Percentiles rank a stretch among this genome's conserved stretches.
Conservation (phyloP, 2,113 vertebrate genomes). For the Entomyzon cyanotis region DNA sequence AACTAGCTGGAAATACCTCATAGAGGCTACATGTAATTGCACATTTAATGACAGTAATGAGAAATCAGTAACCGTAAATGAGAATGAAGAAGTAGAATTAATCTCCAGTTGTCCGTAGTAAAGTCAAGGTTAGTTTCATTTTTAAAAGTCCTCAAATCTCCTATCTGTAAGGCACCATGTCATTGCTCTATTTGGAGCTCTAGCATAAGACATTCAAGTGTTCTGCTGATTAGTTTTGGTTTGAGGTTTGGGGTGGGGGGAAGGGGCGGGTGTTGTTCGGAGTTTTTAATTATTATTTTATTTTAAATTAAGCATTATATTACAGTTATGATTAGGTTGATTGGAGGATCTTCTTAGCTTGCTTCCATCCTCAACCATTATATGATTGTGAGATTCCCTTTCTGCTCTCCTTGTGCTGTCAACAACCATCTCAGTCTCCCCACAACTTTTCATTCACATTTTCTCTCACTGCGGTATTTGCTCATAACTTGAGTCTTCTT, state of each 20-base stretch:
- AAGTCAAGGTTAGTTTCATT: not conserved
- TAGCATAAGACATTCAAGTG: not conserved
- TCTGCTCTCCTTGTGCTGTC: not conserved
- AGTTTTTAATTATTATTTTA: not conserved
- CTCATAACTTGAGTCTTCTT: not conserved
- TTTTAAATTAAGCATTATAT: not conserved
- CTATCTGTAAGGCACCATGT: not conserved
- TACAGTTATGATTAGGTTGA: not conserved
- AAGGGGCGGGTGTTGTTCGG: not conserved
- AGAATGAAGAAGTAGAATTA: not conserved
- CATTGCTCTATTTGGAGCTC: not conserved
- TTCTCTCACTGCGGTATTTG: not conserved
- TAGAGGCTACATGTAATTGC: not conserved
- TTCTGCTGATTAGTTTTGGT: not conserved
- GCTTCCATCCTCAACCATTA: not conserved
- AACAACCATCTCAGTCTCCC: not conserved
- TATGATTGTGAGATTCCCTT: not conserved
- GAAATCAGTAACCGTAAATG: not conserved
- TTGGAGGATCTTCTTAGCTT: not conserved
- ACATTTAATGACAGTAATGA: not conserved
- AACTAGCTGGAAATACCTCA: not conserved
- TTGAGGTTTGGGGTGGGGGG: fast-evolving
- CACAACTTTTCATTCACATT: not conserved
- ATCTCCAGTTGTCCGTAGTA: not conserved
- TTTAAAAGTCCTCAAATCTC: not conserved